Percentiles rank a stretch among this genome's conserved stretches.
phyloP scores from a whole-genome alignment of 2,888 invertebrate species.

The Agrilus biguttatus region DNA sequence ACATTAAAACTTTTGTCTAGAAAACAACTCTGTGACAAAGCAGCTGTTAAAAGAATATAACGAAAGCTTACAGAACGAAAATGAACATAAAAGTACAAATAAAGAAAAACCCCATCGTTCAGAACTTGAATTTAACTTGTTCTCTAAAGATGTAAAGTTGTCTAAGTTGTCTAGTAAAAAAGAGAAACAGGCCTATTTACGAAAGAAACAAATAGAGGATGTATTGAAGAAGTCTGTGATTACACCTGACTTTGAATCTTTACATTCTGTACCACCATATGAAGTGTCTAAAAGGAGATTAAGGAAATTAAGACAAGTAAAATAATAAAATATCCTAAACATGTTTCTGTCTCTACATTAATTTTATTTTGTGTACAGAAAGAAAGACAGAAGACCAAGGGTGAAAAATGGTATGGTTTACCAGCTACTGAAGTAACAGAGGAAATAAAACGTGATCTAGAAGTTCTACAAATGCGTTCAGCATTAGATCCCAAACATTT shows the following conservation, averaged over 20 bases:
- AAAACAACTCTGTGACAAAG: slow-evolving; percentile 6
- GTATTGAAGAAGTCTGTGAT: slow-evolving; percentile 47
- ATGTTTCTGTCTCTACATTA: not conserved
- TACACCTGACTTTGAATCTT: slow-evolving; percentile 50
- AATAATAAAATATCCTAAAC: slow-evolving; percentile 1
- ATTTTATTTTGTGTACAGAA: slow-evolving; percentile 32
- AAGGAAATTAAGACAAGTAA: slow-evolving; percentile 41
- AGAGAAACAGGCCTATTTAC: not conserved
- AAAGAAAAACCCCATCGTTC: slow-evolving; percentile 25
- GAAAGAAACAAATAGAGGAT: slow-evolving; percentile 34
- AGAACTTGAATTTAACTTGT: slow-evolving; percentile 25
- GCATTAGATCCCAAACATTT: slow-evolving; percentile 85
- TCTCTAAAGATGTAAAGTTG: too few species aligned
- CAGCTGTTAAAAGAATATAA: slow-evolving; percentile 15
- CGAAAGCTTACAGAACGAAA: slow-evolving; percentile 9
- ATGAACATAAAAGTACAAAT: slow-evolving; percentile 11
- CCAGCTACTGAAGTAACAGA: slow-evolving; percentile 80
- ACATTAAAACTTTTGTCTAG: slow-evolving; percentile 2
- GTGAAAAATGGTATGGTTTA: slow-evolving; percentile 79
- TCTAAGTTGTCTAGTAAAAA: too few species aligned
- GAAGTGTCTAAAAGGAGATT: slow-evolving; percentile 41
- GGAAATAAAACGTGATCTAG: slow-evolving; percentile 74
- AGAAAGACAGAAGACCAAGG: slow-evolving; percentile 68
- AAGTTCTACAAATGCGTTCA: slow-evolving; percentile 84
- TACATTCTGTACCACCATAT: slow-evolving; percentile 44